phyloP scores from a whole-genome alignment of 2,797 vertebrate species.

The Bryconaethiops microstoma region DNA sequence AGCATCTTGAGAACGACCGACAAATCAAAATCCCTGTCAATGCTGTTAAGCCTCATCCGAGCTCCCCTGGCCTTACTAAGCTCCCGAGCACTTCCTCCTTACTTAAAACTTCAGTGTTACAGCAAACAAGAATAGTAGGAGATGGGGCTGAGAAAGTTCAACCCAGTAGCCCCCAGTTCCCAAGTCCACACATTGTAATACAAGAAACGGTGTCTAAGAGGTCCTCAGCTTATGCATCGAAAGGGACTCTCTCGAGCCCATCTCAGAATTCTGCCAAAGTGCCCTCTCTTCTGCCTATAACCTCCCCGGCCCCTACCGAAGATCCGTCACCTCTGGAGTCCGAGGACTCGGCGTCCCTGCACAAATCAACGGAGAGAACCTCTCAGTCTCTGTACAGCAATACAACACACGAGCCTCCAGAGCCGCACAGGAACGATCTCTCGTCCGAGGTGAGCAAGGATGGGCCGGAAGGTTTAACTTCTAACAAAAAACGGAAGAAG shows the following conservation, averaged over 20 bases:
- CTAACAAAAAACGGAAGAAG: constrained; percentile 90
- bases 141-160: constrained; percentile 70
- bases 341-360: constrained; percentile 79
- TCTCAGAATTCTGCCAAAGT: constrained; percentile 77
- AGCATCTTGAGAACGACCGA: constrained; percentile 90
- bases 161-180: constrained; percentile 85
- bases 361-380: constrained; percentile 73
- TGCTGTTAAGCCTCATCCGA: constrained; percentile 94
- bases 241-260: constrained; percentile 85
- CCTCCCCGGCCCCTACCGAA: constrained; percentile 80
- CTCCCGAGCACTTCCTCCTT: constrained; percentile 89
- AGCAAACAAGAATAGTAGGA: constrained; percentile 84
- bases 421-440: constrained; percentile 29
- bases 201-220: constrained; percentile 84
- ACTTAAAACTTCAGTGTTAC: constrained; percentile 88
- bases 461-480: constrained; percentile 78
- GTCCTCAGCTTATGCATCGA: constrained; percentile 85
- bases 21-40: constrained; percentile 92
- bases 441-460: constrained; percentile 61
- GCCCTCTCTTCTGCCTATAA: constrained; percentile 80
- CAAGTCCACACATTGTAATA: constrained; percentile 85
- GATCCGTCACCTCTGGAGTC: constrained; percentile 69
- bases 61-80: constrained; percentile 90
- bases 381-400: constrained; percentile 75
- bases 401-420: constrained; percentile 72